Percentiles rank a stretch among this genome's conserved stretches.
phyloP scores from a whole-genome alignment of 2,888 invertebrate genomes.

The Drosophila kuntzei region DNA sequence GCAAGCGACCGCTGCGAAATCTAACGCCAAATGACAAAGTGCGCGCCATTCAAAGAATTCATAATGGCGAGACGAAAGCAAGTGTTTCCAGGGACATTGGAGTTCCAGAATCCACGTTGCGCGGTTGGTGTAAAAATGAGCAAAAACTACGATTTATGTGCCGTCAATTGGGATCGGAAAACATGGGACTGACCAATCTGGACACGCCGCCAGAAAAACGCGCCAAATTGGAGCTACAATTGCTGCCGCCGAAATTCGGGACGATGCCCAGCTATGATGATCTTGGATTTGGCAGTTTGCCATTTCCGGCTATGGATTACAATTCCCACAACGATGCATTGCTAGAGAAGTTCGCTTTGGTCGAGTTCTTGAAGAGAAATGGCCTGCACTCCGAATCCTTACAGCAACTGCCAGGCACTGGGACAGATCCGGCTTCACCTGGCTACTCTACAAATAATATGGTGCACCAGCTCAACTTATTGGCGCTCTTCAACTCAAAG shows the following conservation, averaged over 20 bases:
- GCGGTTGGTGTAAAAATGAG: constrained; percentile 95
- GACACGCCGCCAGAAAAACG: constrained; percentile 83
- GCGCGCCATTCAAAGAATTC: constrained; percentile 92
- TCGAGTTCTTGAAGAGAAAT: constrained; percentile 75
- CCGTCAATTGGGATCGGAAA: constrained; percentile 89
- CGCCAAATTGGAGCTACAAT: constrained; percentile 75
- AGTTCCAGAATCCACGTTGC: constrained; percentile 93
- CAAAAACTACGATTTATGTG: constrained; percentile 90
- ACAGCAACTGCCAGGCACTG: constrained; percentile 56
- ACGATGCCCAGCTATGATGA: constrained; percentile 78
- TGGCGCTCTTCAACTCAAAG: constrained; percentile 87
- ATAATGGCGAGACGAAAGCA: constrained; percentile 93
- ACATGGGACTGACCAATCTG: constrained; percentile 73
- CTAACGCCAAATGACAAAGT: constrained; percentile 92
- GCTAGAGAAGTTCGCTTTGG: constrained; percentile 81
- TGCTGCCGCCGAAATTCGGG: constrained; percentile 71
- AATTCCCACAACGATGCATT: constrained; percentile 75
- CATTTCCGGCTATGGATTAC: constrained; percentile 75
- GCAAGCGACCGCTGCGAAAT: constrained; percentile 91
- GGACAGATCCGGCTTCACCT: constrained; percentile 79
- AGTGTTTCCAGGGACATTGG: constrained; percentile 94
- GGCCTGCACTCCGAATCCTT: constrained; percentile 60
- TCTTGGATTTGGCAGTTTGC: constrained; percentile 73
- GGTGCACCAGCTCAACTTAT: constrained; percentile 87
- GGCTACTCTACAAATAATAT: constrained; percentile 85